Evolutionary conservation across 2,113 vertebrate species (phyloP).

Genomic region (Macquaria ambigua): DNA sequence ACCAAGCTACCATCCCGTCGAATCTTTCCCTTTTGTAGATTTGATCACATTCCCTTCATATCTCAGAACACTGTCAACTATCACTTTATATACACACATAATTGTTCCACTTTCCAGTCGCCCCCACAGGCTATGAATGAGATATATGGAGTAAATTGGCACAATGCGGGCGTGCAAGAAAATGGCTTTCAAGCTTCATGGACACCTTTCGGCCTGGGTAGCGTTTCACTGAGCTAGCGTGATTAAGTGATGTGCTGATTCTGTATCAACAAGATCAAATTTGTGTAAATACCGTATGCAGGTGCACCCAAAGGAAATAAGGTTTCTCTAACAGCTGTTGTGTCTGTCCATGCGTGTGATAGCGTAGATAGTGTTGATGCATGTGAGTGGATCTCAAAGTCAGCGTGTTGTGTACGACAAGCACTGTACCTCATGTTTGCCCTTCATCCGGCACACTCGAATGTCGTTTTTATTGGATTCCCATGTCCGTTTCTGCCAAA

Average conservation of each 20-base stretch:
- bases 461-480: constrained; percentile 96
- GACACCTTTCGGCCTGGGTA: constrained; percentile 13
- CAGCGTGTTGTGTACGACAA: background rate
- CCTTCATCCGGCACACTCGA: constrained; percentile 96
- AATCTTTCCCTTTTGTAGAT: constrained; percentile 20
- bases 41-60: constrained; percentile 58
- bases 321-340: constrained; percentile 63
- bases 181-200: constrained; percentile 33
- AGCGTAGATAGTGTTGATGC: constrained; percentile 43
- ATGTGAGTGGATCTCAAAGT: constrained; percentile 43
- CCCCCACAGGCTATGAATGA: background rate
- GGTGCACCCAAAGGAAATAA: constrained; percentile 56
- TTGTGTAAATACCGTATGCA: constrained; percentile 65
- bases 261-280: constrained; percentile 73
- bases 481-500: constrained; percentile 93
- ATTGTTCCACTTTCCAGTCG: constrained; percentile 17
- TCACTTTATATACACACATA: constrained; percentile 14
- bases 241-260: constrained; percentile 66
- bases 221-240: constrained; percentile 42
- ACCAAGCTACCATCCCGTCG: background rate
- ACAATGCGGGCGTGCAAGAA: constrained; percentile 15
- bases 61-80: constrained; percentile 58
- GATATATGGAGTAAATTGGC: constrained; percentile 3
- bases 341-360: constrained; percentile 66
- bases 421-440: constrained; percentile 92